These are phyloP conservation scores for Lonchura striata DNA, from an alignment of 2,113 vertebrate species.

Conservation along the genomic window DNA sequence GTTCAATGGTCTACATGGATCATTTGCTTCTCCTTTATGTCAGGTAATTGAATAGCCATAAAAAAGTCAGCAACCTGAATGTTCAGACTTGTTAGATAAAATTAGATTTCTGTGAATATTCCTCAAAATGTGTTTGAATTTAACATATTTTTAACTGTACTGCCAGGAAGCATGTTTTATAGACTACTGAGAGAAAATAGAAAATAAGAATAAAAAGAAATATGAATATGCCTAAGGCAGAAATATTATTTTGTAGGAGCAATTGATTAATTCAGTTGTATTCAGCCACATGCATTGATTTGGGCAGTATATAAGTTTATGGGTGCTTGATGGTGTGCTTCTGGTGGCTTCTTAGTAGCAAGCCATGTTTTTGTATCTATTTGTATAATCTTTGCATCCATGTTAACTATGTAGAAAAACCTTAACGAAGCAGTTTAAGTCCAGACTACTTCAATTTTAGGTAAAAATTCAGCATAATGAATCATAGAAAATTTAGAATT, in stretches of 20 bases:
- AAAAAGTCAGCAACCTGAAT: background rate
- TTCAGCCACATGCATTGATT: background rate
- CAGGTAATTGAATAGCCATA: background rate
- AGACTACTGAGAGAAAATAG: background rate
- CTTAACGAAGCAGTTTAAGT: background rate
- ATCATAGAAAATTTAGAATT: background rate
- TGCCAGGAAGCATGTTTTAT: background rate
- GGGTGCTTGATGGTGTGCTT: background rate
- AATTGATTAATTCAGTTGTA: background rate
- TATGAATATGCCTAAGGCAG: background rate
- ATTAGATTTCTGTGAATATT: background rate
- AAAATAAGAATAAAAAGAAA: background rate
- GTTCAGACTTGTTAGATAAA: background rate
- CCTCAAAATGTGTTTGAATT: background rate
- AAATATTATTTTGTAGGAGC: background rate
- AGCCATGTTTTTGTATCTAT: background rate
- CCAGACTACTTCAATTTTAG: background rate
- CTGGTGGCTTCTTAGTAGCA: background rate
- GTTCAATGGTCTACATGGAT: background rate
- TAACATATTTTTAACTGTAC: background rate
- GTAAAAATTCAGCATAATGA: background rate
- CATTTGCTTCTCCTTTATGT: background rate
- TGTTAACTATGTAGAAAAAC: background rate
- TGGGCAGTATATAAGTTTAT: background rate
- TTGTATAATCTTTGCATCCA: background rate